A percentile compares a stretch with the other conserved stretches of the same genome.
These are phyloP conservation scores for Virgularia gustaviana DNA, from an alignment of 92 coral and sea anemone species.

Conservation along the genomic window DNA sequence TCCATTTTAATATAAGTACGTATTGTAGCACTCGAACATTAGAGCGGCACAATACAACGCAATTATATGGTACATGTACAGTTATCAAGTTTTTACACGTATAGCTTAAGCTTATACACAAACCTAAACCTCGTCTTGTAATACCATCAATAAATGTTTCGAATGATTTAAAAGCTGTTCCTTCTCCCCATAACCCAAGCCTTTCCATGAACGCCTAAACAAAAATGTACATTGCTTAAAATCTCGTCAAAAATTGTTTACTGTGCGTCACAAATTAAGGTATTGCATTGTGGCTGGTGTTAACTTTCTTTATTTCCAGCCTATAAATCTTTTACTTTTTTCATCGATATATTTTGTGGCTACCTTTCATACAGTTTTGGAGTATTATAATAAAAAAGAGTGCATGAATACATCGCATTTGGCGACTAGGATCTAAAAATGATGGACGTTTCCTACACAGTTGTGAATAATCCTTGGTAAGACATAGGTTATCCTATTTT, in stretches of 20 bases:
- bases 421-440: too few species aligned
- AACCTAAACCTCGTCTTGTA: slow-evolving; percentile 91
- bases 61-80: neutral
- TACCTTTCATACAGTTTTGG: too few species aligned
- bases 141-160: slow-evolving; percentile 81
- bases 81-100: too few species aligned
- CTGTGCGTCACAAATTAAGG: neutral
- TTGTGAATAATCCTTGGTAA: too few species aligned
- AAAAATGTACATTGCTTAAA: neutral
- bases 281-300: neutral
- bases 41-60: neutral
- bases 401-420: too few species aligned
- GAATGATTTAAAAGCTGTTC: slow-evolving; percentile 86
- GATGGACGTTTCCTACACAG: too few species aligned
- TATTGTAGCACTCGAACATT: neutral
- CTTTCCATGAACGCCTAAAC: slow-evolving; percentile 96
- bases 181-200: slow-evolving; percentile 95
- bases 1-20: neutral
- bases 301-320: too few species aligned
- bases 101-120: too few species aligned
- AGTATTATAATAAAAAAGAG: too few species aligned
- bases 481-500: too few species aligned
- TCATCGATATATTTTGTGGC: too few species aligned
- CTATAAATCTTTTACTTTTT: too few species aligned
- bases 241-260: neutral